phyloP scores from a whole-genome alignment of 2,113 vertebrate genomes.

The Butorides virescens region DNA sequence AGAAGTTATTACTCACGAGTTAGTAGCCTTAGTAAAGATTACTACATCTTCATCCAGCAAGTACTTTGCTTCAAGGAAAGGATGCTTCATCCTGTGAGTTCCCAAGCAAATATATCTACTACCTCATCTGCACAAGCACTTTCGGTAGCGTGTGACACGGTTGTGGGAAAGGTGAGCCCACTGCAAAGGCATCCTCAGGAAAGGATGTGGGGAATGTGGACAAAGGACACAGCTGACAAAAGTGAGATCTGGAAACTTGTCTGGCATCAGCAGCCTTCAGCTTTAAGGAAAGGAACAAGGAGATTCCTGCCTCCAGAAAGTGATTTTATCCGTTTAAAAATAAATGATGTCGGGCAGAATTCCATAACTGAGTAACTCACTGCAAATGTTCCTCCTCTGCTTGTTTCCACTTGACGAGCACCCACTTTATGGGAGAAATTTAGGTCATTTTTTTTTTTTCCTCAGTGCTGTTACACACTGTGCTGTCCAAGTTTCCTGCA shows the following conservation, averaged over 20 bases:
- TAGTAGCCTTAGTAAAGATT: neutral
- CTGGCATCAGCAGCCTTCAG: neutral
- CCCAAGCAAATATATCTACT: neutral
- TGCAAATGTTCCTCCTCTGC: neutral
- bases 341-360: neutral
- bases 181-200: neutral
- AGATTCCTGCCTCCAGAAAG: neutral
- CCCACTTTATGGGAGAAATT: neutral
- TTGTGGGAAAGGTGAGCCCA: neutral
- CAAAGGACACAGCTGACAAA: neutral
- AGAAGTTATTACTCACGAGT: neutral
- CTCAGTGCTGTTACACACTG: neutral
- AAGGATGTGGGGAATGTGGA: neutral
- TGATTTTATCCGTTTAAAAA: neutral
- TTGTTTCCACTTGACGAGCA: neutral
- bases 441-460: neutral
- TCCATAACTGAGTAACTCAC: neutral
- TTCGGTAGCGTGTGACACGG: accelerated
- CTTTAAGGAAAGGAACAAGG: neutral
- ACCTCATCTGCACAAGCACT: neutral
- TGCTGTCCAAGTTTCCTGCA: neutral
- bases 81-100: neutral
- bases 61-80: neutral
- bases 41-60: accelerated
- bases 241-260: accelerated